Evolutionary conservation across 2,797 vertebrate species (phyloP), one percentile per base, ranked within the genome.

Genomic region (Alca torda): DNA sequence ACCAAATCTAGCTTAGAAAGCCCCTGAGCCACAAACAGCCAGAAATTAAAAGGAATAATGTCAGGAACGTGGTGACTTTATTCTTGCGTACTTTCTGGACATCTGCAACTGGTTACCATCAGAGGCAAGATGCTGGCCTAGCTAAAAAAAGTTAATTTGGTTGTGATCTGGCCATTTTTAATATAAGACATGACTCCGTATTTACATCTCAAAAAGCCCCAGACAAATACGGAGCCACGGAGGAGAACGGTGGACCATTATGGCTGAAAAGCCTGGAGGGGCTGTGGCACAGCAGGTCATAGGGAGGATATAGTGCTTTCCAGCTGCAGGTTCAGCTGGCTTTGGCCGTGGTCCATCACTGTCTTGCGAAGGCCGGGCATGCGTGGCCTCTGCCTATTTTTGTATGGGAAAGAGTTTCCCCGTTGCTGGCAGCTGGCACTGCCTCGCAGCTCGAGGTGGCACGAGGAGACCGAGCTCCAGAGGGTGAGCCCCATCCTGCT

Each of bases 211-310:
- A 56, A 11, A 92, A 84, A 79, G 28, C 13, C 23, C 31, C 61
- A 72, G 46, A 57, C 11, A 64, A 64, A 67, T 25, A 9, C 0
- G 0, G 60, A 67, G 24, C 43, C 41, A 16, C 5, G 1, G 28
- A 73, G 21, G 54, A 76, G 56, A 67, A 1, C 0, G 1, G 19
- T 11, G 12, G 30, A 46, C n/a, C 1, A 3, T 70, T 39, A 4
- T 8, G 6, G 5, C n/a, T 39, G 77, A 76, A 61, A 21, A 78
- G 56, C 17, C 59, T 68, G 20, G 63, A 21, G 53, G 48, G 68
- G 35, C 74, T 50, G 56, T 87, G 88, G 68, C 65, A 87, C 84
- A 75, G 75, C 11, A 35, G 15, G 25, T 51, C 13, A 1, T 8
- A 54, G 16, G 21, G 46, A 41, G 14, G 16, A 19, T 70, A 25